phyloP scores from a whole-genome alignment of 2,888 invertebrate genomes.

The Labia minor region DNA sequence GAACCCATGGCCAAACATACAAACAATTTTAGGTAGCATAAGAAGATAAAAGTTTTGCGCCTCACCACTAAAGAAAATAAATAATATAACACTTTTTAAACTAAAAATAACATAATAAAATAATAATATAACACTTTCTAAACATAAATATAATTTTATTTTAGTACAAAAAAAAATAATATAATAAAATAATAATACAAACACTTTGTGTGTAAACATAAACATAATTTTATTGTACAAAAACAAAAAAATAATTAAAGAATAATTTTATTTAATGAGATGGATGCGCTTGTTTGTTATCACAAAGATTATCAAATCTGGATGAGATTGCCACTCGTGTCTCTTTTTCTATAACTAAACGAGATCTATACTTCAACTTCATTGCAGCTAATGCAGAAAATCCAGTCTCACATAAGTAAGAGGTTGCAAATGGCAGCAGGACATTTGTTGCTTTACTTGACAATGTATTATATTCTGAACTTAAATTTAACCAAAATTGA shows the following conservation, averaged over 20 bases:
- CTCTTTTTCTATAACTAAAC: slow-evolving; percentile 24
- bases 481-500: slow-evolving; percentile 24
- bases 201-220: no score
- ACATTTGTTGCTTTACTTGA: slow-evolving; percentile 24
- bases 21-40: no score
- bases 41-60: no score
- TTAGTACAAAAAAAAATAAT: no score
- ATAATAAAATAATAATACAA: no score
- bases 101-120: no score
- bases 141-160: no score
- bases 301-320: slow-evolving; percentile 24
- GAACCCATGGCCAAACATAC: no score
- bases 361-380: slow-evolving; percentile 26
- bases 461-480: slow-evolving; percentile 26
- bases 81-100: no score
- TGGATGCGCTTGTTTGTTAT: slow-evolving; percentile 19
- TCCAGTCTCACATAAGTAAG: slow-evolving; percentile 27
- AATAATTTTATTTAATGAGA: slow-evolving; percentile 23
- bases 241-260: slow-evolving; percentile 19
- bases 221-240: no score
- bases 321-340: slow-evolving; percentile 24
- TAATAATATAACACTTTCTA: no score
- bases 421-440: slow-evolving; percentile 27
- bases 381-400: slow-evolving; percentile 28
- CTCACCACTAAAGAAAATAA: no score